Conservation (phyloP, 2,113 vertebrate genomes). For the Pristiophorus japonicus region DNA sequence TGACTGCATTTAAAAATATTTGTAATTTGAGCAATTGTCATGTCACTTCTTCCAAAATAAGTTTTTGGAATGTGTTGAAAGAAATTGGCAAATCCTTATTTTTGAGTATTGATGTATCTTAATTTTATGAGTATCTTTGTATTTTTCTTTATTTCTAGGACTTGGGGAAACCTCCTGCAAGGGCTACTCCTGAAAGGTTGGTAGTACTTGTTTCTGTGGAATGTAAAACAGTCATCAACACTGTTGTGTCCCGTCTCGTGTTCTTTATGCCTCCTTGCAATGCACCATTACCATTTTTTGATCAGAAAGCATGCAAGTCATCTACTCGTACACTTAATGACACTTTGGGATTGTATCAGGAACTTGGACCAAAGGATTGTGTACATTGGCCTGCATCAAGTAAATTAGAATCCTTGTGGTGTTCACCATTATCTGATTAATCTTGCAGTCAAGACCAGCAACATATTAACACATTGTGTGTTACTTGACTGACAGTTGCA, state of each 20-base stretch:
- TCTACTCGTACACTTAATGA: background rate
- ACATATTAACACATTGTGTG: background rate
- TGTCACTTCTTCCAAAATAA: background rate
- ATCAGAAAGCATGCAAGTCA: background rate
- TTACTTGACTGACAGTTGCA: background rate
- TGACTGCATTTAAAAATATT: background rate
- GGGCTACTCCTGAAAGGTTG: constrained; percentile 83
- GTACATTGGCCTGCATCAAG: background rate
- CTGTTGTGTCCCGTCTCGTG: background rate
- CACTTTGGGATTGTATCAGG: background rate
- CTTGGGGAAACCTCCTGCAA: constrained; percentile 79
- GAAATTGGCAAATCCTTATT: background rate
- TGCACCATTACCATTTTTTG: background rate
- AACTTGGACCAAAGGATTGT: background rate
- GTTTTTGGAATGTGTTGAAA: background rate
- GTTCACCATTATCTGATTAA: background rate
- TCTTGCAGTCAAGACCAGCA: background rate
- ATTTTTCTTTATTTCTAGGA: constrained; percentile 58
- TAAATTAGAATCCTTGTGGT: background rate
- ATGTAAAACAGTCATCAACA: background rate
- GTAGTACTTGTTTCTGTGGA: background rate
- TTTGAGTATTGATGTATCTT: background rate
- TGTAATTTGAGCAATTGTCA: too few species aligned
- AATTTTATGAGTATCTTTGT: constrained; percentile 34
- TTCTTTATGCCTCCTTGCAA: background rate